Base-by-base conservation (phyloP, 2,888 invertebrate genomes). In the Eudiplozoon nipponicum region DNA sequence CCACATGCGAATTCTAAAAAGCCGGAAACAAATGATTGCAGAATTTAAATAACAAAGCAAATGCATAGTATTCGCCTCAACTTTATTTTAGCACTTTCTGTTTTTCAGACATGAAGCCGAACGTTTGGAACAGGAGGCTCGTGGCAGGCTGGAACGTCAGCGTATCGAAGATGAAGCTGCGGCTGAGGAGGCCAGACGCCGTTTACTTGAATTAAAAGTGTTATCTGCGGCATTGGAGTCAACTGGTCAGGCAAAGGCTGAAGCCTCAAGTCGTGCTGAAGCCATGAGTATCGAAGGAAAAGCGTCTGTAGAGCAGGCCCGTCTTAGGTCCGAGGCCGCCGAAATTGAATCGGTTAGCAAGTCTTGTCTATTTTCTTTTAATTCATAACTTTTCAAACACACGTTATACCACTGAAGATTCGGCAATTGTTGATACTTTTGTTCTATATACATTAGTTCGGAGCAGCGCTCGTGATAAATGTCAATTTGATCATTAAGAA, bases 221-320 rank as follows among this genome's bases (percentile, higher is more conserved):
- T 49, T 54, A 46, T 59, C 59, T 44, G 60, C 61, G 7, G 61
- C 60, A 33, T 61, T 63, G 5, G 63, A 63, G 49, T 57, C 57
- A 46, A 60, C 60, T 28, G 62, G 61, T 17, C 61, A 62, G 49
- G 61, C 63, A 11, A 61, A 60, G 49, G 62, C 63, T 9, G 63
- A 64, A 52, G 62, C 63, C 5, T 55, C 56, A 48, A 54, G 56
- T 44, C 51, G 60, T 17, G 61, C 61, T 5, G 62, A 64, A 50
- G 54, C 63, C 17, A 49, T 55, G 17, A 52, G 52, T 33, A 62
- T 62, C 47, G 61, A 61, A 48, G 61, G 60, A n/a, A 60, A 62
- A 49, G 60, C 62, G 3, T 60, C 60, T 17, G 61, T 63, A 7
- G 60, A 62, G 31, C 60, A 61, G 49, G 61, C 63, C 15, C 56